Base-by-base conservation (phyloP, 1,140 invertebrate species). In the Kradibia gibbosae region DNA sequence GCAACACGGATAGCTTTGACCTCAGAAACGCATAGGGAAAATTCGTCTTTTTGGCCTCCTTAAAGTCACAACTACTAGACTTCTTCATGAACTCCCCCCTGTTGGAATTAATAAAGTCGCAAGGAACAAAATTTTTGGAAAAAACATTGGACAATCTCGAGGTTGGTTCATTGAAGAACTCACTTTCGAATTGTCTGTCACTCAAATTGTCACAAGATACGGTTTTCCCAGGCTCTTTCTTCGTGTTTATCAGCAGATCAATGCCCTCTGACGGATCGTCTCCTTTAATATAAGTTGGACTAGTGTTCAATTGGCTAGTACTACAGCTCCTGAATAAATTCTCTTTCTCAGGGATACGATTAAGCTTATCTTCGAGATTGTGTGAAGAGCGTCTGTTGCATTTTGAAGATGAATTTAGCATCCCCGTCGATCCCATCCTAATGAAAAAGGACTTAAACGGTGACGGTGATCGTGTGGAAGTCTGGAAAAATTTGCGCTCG, bases 21-120 rank as follows among this genome's bases (percentile, higher is more conserved):
- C 95, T 91, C 17, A 96, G 89, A 88, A 96, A 96, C 1, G 95
- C 95, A 85, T 96, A 96, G 0, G 95, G 95, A 86, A 96, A 96
- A 83, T 93, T 94, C 0, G 93, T 92, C 81, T 93, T 94, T 83
- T 93, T 94, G 57, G 88, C 88, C 34, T 90, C 89, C 42, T 90
- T 90, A 77, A 91, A 88, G 73, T 91, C 90, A 77, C 89, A 91
- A 80, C 89, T 91, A 48, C 83, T 90, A 28, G 89, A 90, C 73
- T 91, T 91, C 4, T 88, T 85, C 53, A 83, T 82, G 4, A 84
- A 57, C 82, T 88, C 86, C 74, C 74, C 84, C 34, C 85, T 83
- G 20, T 45, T 28, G 8, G 86, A 82, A 31, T 90, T 86, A 11
- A 78, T 85, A 62, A 90, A 89, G 60, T 91, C 89, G 83, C 88